Conservation (phyloP, 2,888 invertebrate species). For the Salticus scenicus region DNA sequence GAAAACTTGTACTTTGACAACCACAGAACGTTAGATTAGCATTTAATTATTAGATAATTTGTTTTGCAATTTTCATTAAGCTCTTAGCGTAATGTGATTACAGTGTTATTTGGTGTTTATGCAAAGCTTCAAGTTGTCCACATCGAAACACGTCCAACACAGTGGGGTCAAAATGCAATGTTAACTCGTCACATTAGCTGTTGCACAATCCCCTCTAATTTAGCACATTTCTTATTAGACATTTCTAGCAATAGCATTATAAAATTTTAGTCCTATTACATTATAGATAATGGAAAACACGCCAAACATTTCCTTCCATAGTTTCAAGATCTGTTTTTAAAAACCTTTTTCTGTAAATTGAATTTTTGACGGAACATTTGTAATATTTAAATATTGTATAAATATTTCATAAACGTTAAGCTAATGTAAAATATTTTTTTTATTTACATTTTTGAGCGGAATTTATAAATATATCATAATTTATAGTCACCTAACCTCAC, state of each 20-base stretch:
- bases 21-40: slow-evolving; percentile 57
- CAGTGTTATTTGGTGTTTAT: slow-evolving; percentile 59
- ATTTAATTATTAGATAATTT: slow-evolving; percentile 28
- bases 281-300: slow-evolving; percentile 30
- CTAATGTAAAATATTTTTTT: not conserved
- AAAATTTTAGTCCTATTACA: slow-evolving; percentile 9
- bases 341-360: slow-evolving; percentile 6
- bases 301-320: slow-evolving; percentile 55
- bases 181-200: slow-evolving; percentile 56
- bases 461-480: too few species aligned
- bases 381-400: slow-evolving; percentile 16
- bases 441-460: not conserved
- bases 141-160: slow-evolving; percentile 68
- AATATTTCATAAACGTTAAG: not conserved
- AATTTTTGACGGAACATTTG: slow-evolving; percentile 17
- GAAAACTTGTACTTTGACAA: slow-evolving; percentile 40
- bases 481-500: too few species aligned
- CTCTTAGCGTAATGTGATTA: slow-evolving; percentile 61
- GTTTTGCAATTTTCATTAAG: slow-evolving; percentile 44
- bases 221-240: slow-evolving; percentile 52
- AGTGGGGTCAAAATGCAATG: slow-evolving; percentile 40
- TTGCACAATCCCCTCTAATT: slow-evolving; percentile 46
- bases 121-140: slow-evolving; percentile 65
- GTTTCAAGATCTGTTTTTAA: slow-evolving; percentile 29
- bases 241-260: slow-evolving; percentile 42